Conservation (phyloP, 2,113 vertebrate genomes). For the Zingel zingel region DNA sequence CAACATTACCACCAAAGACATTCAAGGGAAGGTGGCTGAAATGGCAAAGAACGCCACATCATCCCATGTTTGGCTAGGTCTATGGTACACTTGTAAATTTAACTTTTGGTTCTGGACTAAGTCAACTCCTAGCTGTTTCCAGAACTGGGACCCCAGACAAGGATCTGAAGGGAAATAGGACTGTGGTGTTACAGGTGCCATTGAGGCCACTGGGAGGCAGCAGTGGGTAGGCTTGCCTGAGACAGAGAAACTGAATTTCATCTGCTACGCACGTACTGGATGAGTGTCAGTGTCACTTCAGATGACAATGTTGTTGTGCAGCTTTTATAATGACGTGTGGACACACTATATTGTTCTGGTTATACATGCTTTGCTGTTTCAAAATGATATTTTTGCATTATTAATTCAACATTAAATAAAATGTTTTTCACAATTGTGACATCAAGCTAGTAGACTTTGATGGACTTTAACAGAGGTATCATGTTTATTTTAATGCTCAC, state of each 20-base stretch:
- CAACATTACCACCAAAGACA: conserved; percentile 53
- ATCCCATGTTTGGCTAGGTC: conserved; percentile 73
- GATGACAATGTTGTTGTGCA: neutral
- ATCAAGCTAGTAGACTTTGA: neutral
- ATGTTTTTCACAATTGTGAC: neutral
- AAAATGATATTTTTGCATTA: neutral
- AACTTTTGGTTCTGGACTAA: conserved; percentile 79
- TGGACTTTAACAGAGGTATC: neutral
- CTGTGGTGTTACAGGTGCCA: conserved; percentile 68
- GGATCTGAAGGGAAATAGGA: conserved; percentile 43
- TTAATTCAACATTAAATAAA: neutral
- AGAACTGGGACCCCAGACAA: conserved; percentile 76
- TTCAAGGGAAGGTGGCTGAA: conserved; percentile 58
- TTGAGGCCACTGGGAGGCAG: conserved; percentile 79
- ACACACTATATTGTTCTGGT: neutral
- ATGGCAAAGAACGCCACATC: conserved; percentile 59
- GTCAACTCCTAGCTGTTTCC: conserved; percentile 61
- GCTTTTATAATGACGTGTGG: neutral
- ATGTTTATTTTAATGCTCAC: conserved; percentile 5
- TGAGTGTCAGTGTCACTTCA: conserved; percentile 11
- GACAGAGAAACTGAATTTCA: conserved; percentile 74
- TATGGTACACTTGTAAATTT: conserved; percentile 74
- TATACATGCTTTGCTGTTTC: neutral
- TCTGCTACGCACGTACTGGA: conserved; percentile 61
- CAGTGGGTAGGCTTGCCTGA: conserved; percentile 72